Conservation (phyloP, 2,797 vertebrate species). For the Brotogeris chrysoptera region DNA sequence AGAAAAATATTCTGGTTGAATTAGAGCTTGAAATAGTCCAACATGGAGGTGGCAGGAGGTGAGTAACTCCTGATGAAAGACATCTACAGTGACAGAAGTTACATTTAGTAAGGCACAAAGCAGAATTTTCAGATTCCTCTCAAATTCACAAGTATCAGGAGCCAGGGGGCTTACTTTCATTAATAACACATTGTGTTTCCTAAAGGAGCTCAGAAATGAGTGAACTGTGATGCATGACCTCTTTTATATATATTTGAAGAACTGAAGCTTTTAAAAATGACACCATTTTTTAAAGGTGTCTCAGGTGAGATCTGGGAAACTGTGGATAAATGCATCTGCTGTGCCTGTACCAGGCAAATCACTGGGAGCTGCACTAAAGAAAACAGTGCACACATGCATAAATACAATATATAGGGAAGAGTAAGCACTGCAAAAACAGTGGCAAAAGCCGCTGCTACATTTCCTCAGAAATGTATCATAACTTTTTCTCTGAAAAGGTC, state of each 20-base stretch:
- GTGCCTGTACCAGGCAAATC: not conserved
- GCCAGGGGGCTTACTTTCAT: not conserved
- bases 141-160: not conserved
- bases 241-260: not conserved
- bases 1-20: not conserved
- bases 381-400: not conserved
- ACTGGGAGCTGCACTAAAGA: not conserved
- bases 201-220: not conserved
- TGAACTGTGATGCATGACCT: not conserved
- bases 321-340: not conserved
- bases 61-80: not conserved
- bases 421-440: not conserved
- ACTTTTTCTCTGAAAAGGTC: not conserved
- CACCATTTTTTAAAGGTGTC: not conserved
- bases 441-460: not conserved
- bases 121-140: not conserved
- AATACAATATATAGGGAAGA: not conserved
- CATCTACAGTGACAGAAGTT: not conserved
- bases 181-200: not conserved
- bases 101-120: not conserved
- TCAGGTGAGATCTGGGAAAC: not conserved
- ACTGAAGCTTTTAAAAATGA: not conserved
- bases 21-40: not conserved
- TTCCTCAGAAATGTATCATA: not conserved
- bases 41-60: not conserved